A percentile compares a stretch with the other conserved stretches of the same genome.
Evolutionary conservation across 1,140 invertebrate species (phyloP).

Genomic region (Hirudo medicinalis): DNA sequence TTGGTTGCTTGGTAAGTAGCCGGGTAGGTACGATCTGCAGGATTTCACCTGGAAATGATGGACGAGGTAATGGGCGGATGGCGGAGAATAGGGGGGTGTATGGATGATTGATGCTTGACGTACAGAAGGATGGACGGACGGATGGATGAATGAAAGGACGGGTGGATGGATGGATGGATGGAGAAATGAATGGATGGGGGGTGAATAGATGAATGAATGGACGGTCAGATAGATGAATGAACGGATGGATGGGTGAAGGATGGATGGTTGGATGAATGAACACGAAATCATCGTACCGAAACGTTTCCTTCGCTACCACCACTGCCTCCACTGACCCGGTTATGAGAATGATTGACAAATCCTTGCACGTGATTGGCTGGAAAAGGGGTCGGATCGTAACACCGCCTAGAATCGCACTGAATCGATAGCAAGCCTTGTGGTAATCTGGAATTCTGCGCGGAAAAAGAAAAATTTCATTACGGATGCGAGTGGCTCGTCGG

Average conservation of each 20-base stretch:
- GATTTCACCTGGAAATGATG: not conserved
- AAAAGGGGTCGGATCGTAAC: not conserved
- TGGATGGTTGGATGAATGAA: not conserved
- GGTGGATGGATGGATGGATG: not conserved
- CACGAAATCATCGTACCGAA: not conserved
- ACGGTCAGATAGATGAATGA: not conserved
- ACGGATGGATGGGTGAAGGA: not conserved
- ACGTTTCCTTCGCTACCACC: slow-evolving; percentile 6
- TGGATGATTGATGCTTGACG: not conserved
- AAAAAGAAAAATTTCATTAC: not conserved
- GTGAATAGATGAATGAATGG: not conserved
- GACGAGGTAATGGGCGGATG: not conserved
- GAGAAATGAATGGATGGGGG: not conserved
- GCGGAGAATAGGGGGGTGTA: not conserved
- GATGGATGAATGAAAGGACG: not conserved
- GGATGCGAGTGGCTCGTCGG: not conserved
- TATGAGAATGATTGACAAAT: slow-evolving; percentile 7
- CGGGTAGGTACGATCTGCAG: not conserved
- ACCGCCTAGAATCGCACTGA: not conserved
- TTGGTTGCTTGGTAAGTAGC: slow-evolving; percentile 25
- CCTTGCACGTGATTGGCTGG: not conserved
- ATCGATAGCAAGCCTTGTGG: not conserved
- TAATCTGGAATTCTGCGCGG: not conserved
- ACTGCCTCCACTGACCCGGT: slow-evolving; percentile 4
- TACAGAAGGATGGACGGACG: not conserved